Conservation (phyloP, 2,113 vertebrate species). For the Regulus satrapa region DNA sequence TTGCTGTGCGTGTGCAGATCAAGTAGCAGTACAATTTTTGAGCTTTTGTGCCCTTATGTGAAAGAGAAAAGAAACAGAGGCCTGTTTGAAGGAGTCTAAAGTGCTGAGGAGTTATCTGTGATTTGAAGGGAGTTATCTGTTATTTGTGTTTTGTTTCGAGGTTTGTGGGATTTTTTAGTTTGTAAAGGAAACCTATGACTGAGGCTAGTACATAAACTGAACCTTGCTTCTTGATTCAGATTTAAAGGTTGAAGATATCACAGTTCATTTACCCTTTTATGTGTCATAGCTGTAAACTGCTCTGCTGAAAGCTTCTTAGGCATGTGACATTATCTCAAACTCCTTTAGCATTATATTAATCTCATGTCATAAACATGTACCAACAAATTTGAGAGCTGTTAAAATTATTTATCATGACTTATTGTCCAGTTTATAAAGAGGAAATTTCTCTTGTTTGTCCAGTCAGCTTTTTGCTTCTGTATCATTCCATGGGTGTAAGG, state of each 20-base stretch:
- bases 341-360: not conserved
- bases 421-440: not conserved
- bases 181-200: not conserved
- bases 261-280: not conserved
- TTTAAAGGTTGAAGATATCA: not conserved
- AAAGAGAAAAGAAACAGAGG: not conserved
- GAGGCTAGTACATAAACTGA: not conserved
- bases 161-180: not conserved
- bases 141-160: not conserved
- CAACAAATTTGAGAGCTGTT: not conserved
- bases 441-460: not conserved
- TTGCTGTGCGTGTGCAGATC: fast-evolving
- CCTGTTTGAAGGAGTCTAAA: not conserved
- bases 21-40: not conserved
- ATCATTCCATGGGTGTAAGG: not conserved
- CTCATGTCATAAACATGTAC: not conserved
- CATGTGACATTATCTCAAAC: not conserved
- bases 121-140: not conserved
- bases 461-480: not conserved
- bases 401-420: not conserved
- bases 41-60: not conserved
- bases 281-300: not conserved
- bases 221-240: not conserved
- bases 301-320: not conserved
- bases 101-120: not conserved